phyloP scores from a whole-genome alignment of 2,797 vertebrate species.

The Antrozous pallidus region DNA sequence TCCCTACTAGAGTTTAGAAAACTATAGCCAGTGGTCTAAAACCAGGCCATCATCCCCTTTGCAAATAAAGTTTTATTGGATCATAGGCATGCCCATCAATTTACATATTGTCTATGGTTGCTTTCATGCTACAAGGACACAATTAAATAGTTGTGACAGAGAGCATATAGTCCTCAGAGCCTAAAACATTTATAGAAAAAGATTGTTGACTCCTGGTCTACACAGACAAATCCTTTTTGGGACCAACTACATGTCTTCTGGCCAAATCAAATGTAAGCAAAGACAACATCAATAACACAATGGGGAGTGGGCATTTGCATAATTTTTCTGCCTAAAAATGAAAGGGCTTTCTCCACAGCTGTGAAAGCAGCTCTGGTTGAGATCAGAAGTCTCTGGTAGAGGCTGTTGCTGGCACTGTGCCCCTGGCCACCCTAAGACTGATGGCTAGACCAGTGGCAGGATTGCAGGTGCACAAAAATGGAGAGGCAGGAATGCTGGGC shows the following conservation, averaged over 20 bases:
- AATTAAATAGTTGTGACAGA: slow-evolving; percentile 17
- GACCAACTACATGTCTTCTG: background rate
- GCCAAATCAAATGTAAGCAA: background rate
- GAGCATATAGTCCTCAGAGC: background rate
- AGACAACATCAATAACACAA: background rate
- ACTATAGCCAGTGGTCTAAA: background rate
- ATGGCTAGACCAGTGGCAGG: background rate
- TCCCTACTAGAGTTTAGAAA: background rate
- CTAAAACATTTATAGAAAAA: slow-evolving; percentile 8
- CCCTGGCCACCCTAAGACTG: too few relatives aligned
- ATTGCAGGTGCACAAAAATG: background rate
- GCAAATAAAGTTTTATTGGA: slow-evolving; percentile 37
- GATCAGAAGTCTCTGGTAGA: background rate
- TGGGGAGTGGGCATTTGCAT: background rate
- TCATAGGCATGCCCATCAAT: background rate
- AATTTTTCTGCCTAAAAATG: background rate
- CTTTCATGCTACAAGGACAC: background rate
- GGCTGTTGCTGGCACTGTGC: background rate
- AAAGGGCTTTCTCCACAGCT: background rate
- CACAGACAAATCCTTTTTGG: background rate
- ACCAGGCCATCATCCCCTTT: background rate
- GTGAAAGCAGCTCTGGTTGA: background rate
- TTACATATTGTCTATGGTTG: background rate
- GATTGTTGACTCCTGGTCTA: background rate
- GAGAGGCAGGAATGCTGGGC: background rate